Percentiles rank a stretch among this genome's conserved stretches.
Conservation (phyloP, 2,888 invertebrate genomes). For the Notodonta dromedarius region DNA sequence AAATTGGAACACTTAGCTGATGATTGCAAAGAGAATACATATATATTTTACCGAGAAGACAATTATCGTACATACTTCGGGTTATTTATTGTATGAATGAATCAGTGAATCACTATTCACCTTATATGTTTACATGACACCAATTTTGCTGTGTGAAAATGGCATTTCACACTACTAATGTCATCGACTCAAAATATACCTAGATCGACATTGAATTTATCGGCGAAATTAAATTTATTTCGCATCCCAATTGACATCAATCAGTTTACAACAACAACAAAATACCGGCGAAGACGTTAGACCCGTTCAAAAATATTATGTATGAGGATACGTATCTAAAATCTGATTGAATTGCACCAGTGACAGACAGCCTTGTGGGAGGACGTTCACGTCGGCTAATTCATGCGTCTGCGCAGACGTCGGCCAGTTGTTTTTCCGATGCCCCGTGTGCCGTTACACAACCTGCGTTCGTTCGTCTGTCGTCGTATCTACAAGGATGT, state of each 20-base stretch:
- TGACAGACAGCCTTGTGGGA: slow-evolving; percentile 63
- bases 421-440: slow-evolving; percentile 40
- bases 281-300: slow-evolving; percentile 8
- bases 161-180: no score
- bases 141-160: no score
- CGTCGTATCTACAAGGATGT: slow-evolving; percentile 17
- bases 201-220: not conserved
- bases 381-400: slow-evolving; percentile 62
- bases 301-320: slow-evolving; percentile 19
- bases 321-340: slow-evolving; percentile 38
- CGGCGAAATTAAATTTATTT: not conserved
- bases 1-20: no score
- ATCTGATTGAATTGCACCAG: slow-evolving; percentile 50
- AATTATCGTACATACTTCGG: no score
- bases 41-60: no score
- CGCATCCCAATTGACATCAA: slow-evolving; percentile 1
- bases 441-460: slow-evolving; percentile 39
- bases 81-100: no score
- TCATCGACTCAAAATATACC: not conserved
- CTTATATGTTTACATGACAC: no score
- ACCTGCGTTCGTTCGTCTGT: slow-evolving; percentile 32
- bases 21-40: no score
- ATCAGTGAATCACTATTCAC: no score
- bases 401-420: slow-evolving; percentile 54
- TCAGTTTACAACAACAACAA: slow-evolving; percentile 7